A percentile compares a stretch with the other conserved stretches of the same genome.
Conservation (phyloP, 2,797 vertebrate species). For the Poeciliopsis infans region DNA sequence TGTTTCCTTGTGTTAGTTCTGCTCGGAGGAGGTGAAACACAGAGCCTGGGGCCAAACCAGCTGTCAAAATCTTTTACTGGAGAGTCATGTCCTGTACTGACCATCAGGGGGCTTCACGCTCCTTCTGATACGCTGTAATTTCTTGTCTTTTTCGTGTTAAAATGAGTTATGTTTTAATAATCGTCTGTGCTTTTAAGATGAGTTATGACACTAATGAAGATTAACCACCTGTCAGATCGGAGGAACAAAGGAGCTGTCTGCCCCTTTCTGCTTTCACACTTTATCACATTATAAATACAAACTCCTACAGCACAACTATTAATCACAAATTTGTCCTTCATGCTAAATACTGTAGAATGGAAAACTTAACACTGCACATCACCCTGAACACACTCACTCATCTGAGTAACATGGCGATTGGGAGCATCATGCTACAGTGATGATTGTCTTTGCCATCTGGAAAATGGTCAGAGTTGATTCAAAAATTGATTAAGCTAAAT, state of each 20-base stretch:
- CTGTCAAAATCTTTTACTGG: constrained; percentile 54
- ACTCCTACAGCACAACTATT: background rate
- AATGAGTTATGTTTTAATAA: constrained; percentile 56
- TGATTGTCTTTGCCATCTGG: background rate
- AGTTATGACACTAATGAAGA: constrained; percentile 71
- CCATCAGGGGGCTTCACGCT: constrained; percentile 21
- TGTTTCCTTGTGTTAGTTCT: constrained; percentile 64
- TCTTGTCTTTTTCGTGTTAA: constrained; percentile 55
- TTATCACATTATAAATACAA: background rate
- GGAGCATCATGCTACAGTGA: background rate
- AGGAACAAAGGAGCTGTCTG: background rate
- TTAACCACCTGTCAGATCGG: constrained; percentile 45
- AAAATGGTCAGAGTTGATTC: background rate
- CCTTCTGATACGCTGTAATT: constrained; percentile 20
- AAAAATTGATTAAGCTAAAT: background rate
- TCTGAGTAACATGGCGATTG: background rate
- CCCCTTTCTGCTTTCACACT: background rate
- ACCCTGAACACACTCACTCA: background rate
- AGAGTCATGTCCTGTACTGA: constrained; percentile 13
- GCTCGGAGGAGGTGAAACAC: constrained; percentile 65
- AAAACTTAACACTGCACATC: background rate
- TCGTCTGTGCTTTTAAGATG: constrained; percentile 65
- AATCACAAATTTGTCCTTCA: background rate
- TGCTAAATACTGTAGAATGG: background rate
- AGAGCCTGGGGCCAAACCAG: constrained; percentile 43